A percentile compares a stretch with the other conserved stretches of the same genome.
Conservation (phyloP, 2,113 vertebrate species). For the Sprattus sprattus region DNA sequence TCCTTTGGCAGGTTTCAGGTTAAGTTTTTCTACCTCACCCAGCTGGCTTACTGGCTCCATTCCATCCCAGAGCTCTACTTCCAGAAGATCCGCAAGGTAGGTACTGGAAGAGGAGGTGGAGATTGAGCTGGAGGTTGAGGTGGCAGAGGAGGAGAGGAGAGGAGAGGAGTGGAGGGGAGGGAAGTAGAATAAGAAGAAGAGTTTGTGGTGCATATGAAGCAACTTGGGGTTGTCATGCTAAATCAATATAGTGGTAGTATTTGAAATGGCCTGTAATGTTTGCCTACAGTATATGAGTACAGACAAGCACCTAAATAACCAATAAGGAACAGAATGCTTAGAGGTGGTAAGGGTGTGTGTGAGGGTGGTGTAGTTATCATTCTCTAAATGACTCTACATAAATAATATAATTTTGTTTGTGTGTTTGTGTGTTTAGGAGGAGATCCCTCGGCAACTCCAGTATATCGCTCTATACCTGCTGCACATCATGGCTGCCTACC, state of each 20-base stretch:
- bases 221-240: too few relatives aligned
- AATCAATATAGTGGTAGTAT: too few relatives aligned
- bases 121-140: too few relatives aligned
- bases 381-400: too few relatives aligned
- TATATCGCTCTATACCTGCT: slow-evolving; percentile 88
- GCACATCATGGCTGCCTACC: slow-evolving; percentile 88
- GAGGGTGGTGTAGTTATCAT: background rate
- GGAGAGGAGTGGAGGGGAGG: too few relatives aligned
- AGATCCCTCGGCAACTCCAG: slow-evolving; percentile 88
- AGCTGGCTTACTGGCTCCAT: slow-evolving; percentile 95
- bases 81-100: slow-evolving; percentile 98
- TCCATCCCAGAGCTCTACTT: slow-evolving; percentile 96
- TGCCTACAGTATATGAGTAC: too few relatives aligned
- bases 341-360: background rate
- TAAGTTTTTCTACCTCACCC: slow-evolving; percentile 97
- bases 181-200: too few relatives aligned
- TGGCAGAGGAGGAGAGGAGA: too few relatives aligned
- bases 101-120: slow-evolving; percentile 42
- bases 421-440: slow-evolving; percentile 77
- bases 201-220: background rate
- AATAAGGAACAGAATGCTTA: background rate
- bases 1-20: slow-evolving; percentile 85
- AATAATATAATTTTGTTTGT: background rate
- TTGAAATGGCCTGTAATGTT: too few relatives aligned
- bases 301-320: background rate